phyloP scores from a whole-genome alignment of 2,888 invertebrate species.

The Heliconius ismenius region DNA sequence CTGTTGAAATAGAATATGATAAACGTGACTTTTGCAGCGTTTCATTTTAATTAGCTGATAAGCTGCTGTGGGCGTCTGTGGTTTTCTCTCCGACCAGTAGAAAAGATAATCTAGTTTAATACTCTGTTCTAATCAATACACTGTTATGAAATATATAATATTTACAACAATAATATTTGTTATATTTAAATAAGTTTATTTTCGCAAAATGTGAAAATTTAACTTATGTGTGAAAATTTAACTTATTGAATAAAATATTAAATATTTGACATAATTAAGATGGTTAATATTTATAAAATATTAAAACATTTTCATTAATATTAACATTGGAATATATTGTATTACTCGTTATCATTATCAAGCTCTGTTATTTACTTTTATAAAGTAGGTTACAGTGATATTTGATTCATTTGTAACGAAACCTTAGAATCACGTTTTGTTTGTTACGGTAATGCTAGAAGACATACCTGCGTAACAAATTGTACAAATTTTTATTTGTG shows the following conservation, averaged over 20 bases:
- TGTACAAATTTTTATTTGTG: too few species aligned
- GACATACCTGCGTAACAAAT: neutral
- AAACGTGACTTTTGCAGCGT: neutral
- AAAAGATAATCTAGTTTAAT: neutral
- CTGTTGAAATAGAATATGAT: neutral
- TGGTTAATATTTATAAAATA: too few species aligned
- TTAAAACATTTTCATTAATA: neutral
- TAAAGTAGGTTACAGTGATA: constrained; percentile 44
- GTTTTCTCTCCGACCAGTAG: neutral
- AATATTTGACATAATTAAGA: too few species aligned
- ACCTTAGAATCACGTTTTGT: constrained; percentile 33
- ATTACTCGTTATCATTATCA: constrained; percentile 4
- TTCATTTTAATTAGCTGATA: neutral
- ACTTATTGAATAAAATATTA: too few species aligned
- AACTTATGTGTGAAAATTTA: too few species aligned
- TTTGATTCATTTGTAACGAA: constrained; percentile 43
- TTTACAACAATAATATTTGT: too few species aligned
- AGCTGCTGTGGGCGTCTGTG: neutral
- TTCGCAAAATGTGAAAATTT: too few species aligned
- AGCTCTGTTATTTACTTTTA: constrained; percentile 6
- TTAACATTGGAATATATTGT: constrained; percentile 2
- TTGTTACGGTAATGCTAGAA: constrained; percentile 12
- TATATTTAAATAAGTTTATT: too few species aligned
- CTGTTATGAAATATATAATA: neutral
- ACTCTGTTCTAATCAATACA: neutral